Percentiles rank a stretch among this genome's conserved stretches.
Evolutionary conservation across 2,797 vertebrate genomes (phyloP).

Genomic region (Dicrostonyx torquatus): DNA sequence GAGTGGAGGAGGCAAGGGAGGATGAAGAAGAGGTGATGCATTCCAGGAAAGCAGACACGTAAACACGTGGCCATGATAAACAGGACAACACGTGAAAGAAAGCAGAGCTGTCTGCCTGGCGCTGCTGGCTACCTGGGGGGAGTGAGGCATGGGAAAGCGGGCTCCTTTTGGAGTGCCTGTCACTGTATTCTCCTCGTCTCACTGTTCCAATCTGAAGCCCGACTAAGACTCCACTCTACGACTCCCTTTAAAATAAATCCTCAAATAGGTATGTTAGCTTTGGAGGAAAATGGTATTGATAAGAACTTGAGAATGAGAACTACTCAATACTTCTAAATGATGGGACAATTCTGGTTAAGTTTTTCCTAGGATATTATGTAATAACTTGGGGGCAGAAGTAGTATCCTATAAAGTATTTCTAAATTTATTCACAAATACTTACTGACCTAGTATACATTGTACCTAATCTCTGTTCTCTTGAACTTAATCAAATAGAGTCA

Average conservation of each 20-base stretch:
- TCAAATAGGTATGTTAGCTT: neutral
- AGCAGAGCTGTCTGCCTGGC: neutral
- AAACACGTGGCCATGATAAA: neutral
- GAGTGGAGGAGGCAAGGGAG: neutral
- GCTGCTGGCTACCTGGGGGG: neutral
- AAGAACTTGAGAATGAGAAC: neutral
- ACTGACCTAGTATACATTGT: neutral
- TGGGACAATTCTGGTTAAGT: neutral
- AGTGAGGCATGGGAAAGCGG: neutral
- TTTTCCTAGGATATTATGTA: neutral
- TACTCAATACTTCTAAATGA: neutral
- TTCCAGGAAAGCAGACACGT: neutral
- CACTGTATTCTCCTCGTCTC: neutral
- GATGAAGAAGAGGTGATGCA: neutral
- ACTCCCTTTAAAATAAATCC: conserved; percentile 14
- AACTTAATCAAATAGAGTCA: neutral
- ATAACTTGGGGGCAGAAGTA: neutral
- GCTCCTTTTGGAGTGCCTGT: neutral
- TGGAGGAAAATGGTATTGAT: conserved; percentile 5
- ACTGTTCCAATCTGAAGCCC: neutral
- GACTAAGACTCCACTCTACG: neutral
- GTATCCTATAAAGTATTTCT: neutral
- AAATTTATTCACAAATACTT: conserved; percentile 21
- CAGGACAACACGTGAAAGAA: accelerated
- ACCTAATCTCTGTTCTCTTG: neutral